Evolutionary conservation across 2,113 vertebrate species (phyloP).

Genomic region (Phalacrocorax aristotelis): DNA sequence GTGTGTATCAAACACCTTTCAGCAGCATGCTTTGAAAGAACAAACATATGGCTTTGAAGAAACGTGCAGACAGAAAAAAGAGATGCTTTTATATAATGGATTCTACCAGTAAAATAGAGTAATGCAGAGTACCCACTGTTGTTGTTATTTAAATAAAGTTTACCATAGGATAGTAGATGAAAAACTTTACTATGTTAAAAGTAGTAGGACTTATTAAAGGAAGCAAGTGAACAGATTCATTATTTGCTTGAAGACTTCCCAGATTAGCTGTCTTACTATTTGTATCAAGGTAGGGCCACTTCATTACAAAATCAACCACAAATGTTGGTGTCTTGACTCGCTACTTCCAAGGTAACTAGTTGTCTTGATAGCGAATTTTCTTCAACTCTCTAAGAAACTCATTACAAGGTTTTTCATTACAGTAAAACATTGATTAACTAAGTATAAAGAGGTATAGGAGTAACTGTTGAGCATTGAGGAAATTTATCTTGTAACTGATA

Average conservation of each 20-base stretch:
- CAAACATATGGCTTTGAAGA: background rate
- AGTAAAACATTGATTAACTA: background rate
- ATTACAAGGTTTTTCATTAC: background rate
- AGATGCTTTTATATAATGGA: background rate
- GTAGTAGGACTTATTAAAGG: background rate
- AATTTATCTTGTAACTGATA: background rate
- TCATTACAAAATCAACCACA: background rate
- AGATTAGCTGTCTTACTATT: background rate
- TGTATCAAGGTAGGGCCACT: background rate
- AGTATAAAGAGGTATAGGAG: background rate
- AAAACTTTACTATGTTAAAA: background rate
- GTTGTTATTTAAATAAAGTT: background rate
- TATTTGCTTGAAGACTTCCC: background rate
- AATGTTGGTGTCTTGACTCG: background rate
- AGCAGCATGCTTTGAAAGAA: background rate
- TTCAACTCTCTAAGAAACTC: background rate
- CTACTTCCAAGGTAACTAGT: background rate
- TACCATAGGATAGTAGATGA: background rate
- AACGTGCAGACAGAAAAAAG: background rate
- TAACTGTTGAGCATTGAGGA: background rate
- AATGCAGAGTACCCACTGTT: background rate
- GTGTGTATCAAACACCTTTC: background rate
- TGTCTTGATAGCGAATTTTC: background rate
- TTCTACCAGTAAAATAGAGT: background rate
- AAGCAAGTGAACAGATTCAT: background rate